Evolutionary conservation across 1,140 invertebrate species (phyloP).

Genomic region (Musca vetustissima): DNA sequence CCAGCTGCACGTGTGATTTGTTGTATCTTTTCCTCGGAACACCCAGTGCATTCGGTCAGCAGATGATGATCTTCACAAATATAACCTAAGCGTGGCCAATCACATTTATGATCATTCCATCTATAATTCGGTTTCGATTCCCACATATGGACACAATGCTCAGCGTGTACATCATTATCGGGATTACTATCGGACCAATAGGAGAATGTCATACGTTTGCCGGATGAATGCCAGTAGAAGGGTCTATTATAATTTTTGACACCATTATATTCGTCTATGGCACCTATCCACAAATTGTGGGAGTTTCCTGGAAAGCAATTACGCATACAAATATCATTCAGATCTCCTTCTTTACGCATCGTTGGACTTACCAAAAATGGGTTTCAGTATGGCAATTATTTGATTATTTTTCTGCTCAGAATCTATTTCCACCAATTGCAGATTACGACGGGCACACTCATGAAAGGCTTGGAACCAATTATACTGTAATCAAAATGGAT

Average conservation of each 20-base stretch:
- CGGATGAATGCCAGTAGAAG: neutral
- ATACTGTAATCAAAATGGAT: neutral
- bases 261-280: neutral
- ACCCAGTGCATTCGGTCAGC: too few relatives aligned
- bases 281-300: neutral
- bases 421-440: neutral
- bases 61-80: neutral
- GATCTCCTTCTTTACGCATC: too few relatives aligned
- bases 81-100: neutral
- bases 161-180: neutral
- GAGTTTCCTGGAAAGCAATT: neutral
- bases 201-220: neutral
- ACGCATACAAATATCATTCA: neutral
- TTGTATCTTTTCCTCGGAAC: too few relatives aligned
- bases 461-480: too few relatives aligned
- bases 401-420: neutral
- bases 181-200: neutral
- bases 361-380: neutral
- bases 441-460: neutral
- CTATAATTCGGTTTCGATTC: neutral
- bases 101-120: neutral
- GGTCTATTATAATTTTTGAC: neutral
- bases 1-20: too few relatives aligned
- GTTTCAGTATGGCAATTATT: neutral
- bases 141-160: neutral